phyloP scores from a whole-genome alignment of 2,113 vertebrate species.

The Perognathus longimembris region DNA sequence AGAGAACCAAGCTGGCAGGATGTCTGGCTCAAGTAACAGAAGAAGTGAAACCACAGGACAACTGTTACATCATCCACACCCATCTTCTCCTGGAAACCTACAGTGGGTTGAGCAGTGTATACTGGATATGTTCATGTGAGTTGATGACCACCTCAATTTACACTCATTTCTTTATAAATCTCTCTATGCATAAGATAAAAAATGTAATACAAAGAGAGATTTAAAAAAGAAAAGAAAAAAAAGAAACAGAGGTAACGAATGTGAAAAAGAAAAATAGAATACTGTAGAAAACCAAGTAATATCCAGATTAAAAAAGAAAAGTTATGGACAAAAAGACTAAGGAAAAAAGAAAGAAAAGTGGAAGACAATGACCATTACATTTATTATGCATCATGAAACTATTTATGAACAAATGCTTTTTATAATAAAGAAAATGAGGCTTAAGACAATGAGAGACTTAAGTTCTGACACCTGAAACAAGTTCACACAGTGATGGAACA shows the following conservation, averaged over 20 bases:
- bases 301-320: neutral
- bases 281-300: neutral
- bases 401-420: neutral
- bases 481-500: neutral
- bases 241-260: neutral
- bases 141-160: neutral
- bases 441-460: neutral
- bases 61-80: neutral
- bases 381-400: neutral
- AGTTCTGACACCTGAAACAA: neutral
- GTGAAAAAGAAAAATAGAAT: neutral
- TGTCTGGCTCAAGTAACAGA: neutral
- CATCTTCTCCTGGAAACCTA: neutral
- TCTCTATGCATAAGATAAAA: neutral
- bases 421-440: neutral
- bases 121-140: neutral
- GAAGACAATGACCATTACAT: neutral
- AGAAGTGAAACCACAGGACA: neutral
- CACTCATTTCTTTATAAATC: too few relatives aligned
- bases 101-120: neutral
- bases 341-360: neutral
- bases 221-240: neutral
- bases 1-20: neutral
- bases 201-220: neutral
- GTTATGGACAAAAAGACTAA: neutral